Percentiles rank a stretch among this genome's conserved stretches.
Conservation (phyloP, 1,140 invertebrate species). For the Dysdera silvatica region DNA sequence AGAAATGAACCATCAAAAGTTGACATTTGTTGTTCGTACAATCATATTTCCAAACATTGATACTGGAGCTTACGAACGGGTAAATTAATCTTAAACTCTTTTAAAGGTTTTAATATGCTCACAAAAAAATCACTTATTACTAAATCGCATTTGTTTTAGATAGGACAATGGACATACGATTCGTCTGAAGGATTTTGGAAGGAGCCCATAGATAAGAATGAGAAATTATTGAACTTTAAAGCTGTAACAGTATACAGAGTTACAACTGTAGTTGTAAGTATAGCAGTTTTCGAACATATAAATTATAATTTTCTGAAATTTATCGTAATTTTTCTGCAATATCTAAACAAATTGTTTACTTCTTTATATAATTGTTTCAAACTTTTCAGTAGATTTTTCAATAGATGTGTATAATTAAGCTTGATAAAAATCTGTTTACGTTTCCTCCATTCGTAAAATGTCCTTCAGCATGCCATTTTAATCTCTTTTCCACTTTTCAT, state of each 20-base stretch:
- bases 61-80: background rate
- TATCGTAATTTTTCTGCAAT: background rate
- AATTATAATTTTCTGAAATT: background rate
- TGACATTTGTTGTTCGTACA: constrained; percentile 12
- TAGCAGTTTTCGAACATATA: background rate
- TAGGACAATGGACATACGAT: constrained; percentile 23
- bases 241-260: constrained; percentile 25
- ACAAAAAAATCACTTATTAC: background rate
- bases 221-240: no score
- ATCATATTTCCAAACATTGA: constrained; percentile 2
- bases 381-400: background rate
- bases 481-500: no score
- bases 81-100: background rate
- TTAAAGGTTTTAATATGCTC: background rate
- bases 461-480: no score
- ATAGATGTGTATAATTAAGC: background rate
- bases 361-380: background rate
- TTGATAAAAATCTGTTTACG: background rate
- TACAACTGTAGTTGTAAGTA: constrained; percentile 16
- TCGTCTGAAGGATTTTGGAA: constrained; percentile 18
- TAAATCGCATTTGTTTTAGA: constrained; percentile 1
- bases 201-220: background rate
- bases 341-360: background rate
- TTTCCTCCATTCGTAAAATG: no score
- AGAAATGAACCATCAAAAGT: constrained; percentile 15